A percentile compares a stretch with the other conserved stretches of the same genome.
Conservation (phyloP, 2,888 invertebrate species). For the Spicauda simplicius region DNA sequence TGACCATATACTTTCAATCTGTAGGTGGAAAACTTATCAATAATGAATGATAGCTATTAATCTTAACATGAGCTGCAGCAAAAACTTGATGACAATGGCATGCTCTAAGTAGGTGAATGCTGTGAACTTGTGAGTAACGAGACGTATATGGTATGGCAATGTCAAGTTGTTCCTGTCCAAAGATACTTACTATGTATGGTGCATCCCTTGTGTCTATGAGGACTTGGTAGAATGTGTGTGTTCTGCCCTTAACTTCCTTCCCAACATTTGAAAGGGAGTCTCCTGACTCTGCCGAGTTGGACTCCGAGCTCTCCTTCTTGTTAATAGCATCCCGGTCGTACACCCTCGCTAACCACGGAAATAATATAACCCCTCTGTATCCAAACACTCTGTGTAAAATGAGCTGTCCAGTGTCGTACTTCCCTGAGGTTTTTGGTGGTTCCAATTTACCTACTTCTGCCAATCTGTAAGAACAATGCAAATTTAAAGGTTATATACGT, state of each 20-base stretch:
- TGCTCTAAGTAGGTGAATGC: conserved; percentile 11
- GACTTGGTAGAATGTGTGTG: conserved; percentile 98
- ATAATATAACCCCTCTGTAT: conserved; percentile 97
- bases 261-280: conserved; percentile 84
- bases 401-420: conserved; percentile 98
- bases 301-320: conserved; percentile 84
- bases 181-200: conserved; percentile 94
- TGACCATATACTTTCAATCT: neutral
- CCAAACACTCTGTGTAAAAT: conserved; percentile 98
- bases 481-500: conserved; percentile 67
- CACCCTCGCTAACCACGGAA: conserved; percentile 98
- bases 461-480: conserved; percentile 85
- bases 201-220: conserved; percentile 98
- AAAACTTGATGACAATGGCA: conserved; percentile 35
- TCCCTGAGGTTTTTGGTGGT: conserved; percentile 92
- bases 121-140: conserved; percentile 3
- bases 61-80: conserved; percentile 11
- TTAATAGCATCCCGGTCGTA: conserved; percentile 95
- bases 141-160: conserved; percentile 5
- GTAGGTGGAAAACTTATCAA: conserved; percentile 6
- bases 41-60: conserved; percentile 5
- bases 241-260: conserved; percentile 95
- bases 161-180: neutral
- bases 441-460: conserved; percentile 97
- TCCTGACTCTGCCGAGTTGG: conserved; percentile 58